These are phyloP conservation scores for Drosophila neocordata DNA, from an alignment of 1,140 invertebrate species.

Conservation along the genomic window DNA sequence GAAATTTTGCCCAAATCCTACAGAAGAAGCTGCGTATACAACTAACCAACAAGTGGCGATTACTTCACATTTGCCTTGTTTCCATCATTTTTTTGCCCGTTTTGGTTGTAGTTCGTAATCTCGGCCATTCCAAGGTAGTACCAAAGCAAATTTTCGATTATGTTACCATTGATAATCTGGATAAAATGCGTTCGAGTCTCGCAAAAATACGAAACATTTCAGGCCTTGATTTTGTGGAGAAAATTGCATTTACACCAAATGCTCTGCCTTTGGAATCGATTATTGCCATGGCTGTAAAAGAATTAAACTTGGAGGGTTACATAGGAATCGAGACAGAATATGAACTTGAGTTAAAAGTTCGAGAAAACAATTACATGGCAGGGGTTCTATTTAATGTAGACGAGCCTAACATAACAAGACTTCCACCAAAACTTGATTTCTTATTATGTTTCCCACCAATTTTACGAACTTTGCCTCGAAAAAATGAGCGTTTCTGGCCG, in stretches of 20 bases:
- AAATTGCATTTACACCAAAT: conserved; percentile 17
- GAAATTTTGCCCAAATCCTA: background rate
- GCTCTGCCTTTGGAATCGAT: background rate
- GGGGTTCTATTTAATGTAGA: conserved; percentile 8
- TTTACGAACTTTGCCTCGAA: background rate
- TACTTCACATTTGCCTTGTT: conserved; percentile 6
- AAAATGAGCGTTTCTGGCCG: conserved; percentile 7
- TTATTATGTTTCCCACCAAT: conserved; percentile 20
- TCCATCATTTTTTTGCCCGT: conserved; percentile 10
- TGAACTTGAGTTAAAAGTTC: background rate
- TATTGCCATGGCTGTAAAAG: background rate
- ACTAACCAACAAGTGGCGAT: background rate
- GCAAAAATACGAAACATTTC: background rate
- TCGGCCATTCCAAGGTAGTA: background rate
- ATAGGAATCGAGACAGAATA: background rate
- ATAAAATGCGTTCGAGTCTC: background rate
- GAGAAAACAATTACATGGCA: conserved; percentile 9
- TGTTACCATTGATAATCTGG: conserved; percentile 14
- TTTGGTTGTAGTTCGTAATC: background rate
- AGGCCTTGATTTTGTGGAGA: background rate
- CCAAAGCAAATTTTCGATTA: background rate
- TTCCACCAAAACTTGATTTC: conserved; percentile 26
- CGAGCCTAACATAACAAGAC: background rate
- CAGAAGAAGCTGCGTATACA: background rate
- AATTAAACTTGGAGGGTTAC: background rate